Conservation (phyloP, 2,888 invertebrate genomes). For the Stenichneumon culpator region DNA sequence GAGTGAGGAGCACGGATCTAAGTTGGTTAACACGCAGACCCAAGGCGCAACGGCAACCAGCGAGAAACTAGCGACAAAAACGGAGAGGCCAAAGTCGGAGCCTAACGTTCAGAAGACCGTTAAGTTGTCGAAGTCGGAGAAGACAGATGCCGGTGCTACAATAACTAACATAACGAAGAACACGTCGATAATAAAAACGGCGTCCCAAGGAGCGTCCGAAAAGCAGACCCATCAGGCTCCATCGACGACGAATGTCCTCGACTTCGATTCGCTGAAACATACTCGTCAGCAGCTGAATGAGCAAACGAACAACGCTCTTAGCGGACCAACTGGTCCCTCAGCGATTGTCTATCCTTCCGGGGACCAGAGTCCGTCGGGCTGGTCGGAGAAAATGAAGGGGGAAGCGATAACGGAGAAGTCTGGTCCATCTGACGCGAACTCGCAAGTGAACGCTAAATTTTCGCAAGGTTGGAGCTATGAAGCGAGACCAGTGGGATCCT, state of each 20-base stretch:
- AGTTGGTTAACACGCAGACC: neutral
- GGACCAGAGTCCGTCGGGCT: conserved; percentile 18
- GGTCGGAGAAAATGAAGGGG: conserved; percentile 38
- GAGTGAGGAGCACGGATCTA: neutral
- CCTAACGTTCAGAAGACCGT: conserved; percentile 28
- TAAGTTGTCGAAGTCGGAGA: conserved; percentile 13
- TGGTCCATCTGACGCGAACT: neutral
- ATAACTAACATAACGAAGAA: conserved; percentile 52
- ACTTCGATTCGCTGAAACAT: neutral
- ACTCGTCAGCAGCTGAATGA: neutral
- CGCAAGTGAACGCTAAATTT: neutral
- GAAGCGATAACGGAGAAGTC: conserved; percentile 8
- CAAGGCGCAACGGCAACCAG: neutral
- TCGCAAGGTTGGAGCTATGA: neutral
- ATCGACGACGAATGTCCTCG: neutral
- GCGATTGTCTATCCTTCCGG: neutral
- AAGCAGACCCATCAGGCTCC: neutral
- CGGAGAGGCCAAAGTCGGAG: conserved; percentile 6
- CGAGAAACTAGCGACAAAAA: neutral
- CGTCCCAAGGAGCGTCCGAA: neutral
- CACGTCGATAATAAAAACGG: conserved; percentile 41
- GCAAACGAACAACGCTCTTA: neutral
- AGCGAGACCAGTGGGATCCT: neutral
- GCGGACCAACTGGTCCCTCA: conserved; percentile 38
- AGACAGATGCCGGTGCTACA: conserved; percentile 20